These are phyloP conservation scores for Apoda limacodes DNA, from an alignment of 2,888 invertebrate species.

Conservation along the genomic window DNA sequence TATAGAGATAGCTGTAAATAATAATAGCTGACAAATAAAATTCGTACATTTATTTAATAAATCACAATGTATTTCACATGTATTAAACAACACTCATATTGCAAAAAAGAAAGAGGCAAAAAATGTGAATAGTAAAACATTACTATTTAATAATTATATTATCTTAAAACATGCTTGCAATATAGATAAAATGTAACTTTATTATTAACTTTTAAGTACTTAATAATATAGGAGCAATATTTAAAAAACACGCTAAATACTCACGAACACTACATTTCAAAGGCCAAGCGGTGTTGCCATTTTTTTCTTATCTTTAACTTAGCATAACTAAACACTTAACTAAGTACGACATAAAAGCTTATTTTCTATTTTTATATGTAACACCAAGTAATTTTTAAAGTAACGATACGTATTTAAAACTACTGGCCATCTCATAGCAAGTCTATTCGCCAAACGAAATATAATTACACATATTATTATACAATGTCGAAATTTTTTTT, in stretches of 20 bases:
- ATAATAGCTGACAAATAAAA: no score
- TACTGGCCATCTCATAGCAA: no score
- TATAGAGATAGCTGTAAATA: no score
- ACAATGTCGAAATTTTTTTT: constrained; percentile 38
- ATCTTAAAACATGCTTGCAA: constrained; percentile 23
- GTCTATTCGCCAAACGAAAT: no score
- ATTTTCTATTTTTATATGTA: no score
- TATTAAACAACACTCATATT: constrained; percentile 67
- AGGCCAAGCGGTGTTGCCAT: constrained; percentile 71
- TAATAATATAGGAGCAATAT: constrained; percentile 34
- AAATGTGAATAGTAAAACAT: constrained; percentile 52
- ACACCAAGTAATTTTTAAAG: no score
- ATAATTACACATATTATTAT: no score
- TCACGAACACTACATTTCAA: constrained; percentile 60
- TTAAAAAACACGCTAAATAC: constrained; percentile 39
- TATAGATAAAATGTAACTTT: constrained; percentile 25
- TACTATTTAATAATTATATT: constrained; percentile 28
- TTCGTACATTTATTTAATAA: no score
- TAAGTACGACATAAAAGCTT: constrained; percentile 44
- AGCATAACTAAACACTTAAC: constrained; percentile 10
- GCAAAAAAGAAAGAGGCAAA: constrained; percentile 60
- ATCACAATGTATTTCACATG: constrained; percentile 62
- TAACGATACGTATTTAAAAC: no score
- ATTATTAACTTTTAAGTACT: constrained; percentile 28
- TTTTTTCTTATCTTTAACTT: constrained; percentile 14